Percentiles rank a stretch among this genome's conserved stretches.
Evolutionary conservation across 64 coral and sea anemone genomes (phyloP).

Genomic region (Exaiptasia diaphana): DNA sequence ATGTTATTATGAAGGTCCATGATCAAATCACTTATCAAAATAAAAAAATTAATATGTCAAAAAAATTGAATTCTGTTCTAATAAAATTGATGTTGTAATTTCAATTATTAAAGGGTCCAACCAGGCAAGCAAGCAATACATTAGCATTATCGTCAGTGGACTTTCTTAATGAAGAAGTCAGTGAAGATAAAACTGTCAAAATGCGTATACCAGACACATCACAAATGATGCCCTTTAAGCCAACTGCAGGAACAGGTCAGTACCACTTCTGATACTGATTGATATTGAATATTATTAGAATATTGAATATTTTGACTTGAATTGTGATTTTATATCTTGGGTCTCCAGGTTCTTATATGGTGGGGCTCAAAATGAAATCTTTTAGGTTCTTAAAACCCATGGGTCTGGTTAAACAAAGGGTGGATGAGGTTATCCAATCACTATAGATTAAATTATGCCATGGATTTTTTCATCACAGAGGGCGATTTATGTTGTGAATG

Average conservation of each 20-base stretch:
- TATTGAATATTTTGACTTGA: neutral
- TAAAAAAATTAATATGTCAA: too few species aligned
- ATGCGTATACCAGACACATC: conserved; percentile 69
- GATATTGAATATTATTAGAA: neutral
- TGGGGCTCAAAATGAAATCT: neutral
- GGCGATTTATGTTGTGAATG: too few species aligned
- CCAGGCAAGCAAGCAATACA: neutral
- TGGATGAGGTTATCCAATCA: too few species aligned
- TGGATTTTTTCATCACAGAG: too few species aligned
- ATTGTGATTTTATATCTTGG: neutral
- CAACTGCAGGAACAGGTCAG: conserved; percentile 72
- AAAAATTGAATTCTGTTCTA: too few species aligned
- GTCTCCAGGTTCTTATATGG: neutral
- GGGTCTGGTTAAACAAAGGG: too few species aligned
- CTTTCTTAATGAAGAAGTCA: conserved; percentile 46
- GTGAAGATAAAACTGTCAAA: conserved; percentile 66
- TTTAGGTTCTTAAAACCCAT: neutral
- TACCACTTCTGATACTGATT: neutral
- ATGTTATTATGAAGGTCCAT: too few species aligned
- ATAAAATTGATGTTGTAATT: too few species aligned
- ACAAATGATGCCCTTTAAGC: conserved; percentile 98
- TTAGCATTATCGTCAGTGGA: neutral
- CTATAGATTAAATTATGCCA: too few species aligned
- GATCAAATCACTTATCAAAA: too few species aligned
- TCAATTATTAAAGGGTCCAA: neutral